These are phyloP conservation scores for Toxotes jaculatrix DNA, from an alignment of 2,113 vertebrate genomes.

Conservation along the genomic window DNA sequence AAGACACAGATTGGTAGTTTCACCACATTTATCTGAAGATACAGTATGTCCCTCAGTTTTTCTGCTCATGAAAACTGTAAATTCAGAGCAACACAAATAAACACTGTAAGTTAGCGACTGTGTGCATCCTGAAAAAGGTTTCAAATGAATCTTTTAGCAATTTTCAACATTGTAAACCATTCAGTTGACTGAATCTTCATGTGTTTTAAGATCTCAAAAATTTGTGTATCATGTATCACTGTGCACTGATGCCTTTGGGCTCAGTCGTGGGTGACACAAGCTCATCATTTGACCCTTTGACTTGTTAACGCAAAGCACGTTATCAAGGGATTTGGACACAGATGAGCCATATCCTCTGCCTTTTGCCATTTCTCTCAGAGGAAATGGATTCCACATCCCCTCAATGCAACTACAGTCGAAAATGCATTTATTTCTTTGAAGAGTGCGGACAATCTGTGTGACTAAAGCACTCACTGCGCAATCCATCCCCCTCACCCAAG, in stretches of 20 bases:
- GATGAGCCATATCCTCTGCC: constrained; percentile 69
- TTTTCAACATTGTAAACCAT: not conserved
- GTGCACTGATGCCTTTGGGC: constrained; percentile 38
- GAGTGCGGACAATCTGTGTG: constrained; percentile 80
- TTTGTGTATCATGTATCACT: not conserved
- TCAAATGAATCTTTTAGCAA: not conserved
- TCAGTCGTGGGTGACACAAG: constrained; percentile 35
- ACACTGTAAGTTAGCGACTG: not conserved
- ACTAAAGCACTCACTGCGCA: constrained; percentile 84
- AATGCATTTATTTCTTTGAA: constrained; percentile 82
- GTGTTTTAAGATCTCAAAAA: not conserved
- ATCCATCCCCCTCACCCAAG: constrained; percentile 81
- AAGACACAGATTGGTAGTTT: constrained; percentile 51
- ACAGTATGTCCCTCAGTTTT: constrained; percentile 16
- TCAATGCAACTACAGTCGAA: constrained; percentile 67
- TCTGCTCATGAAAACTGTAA: not conserved
- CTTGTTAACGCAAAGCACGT: constrained; percentile 50
- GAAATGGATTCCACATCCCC: constrained; percentile 74
- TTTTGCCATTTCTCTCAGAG: constrained; percentile 64
- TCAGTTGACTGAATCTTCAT: not conserved
- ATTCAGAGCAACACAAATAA: not conserved
- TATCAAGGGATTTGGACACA: constrained; percentile 51
- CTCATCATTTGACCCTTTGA: constrained; percentile 65
- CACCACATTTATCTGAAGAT: constrained; percentile 44
- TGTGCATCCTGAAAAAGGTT: not conserved